Evolutionary conservation across 2,113 vertebrate genomes (phyloP).

Genomic region (Ceuthmochares aereus): DNA sequence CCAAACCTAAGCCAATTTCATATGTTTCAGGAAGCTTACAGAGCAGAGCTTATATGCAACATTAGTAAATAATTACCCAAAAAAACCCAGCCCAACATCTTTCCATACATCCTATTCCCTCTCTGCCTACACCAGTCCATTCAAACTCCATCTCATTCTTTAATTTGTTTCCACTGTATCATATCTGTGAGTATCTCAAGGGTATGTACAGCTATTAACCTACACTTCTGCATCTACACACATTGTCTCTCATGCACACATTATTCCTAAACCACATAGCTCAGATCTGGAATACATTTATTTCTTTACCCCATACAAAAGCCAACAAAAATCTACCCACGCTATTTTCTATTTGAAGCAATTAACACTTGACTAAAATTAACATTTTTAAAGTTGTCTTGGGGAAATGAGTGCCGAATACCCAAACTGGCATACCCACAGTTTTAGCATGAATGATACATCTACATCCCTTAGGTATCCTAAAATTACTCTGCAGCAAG

Average conservation of each 20-base stretch:
- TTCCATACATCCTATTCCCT: neutral
- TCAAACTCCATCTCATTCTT: neutral
- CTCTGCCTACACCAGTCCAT: neutral
- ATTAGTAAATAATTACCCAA: neutral
- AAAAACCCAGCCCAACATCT: neutral
- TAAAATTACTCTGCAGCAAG: neutral
- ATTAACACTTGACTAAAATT: slow-evolving; percentile 26
- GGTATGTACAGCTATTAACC: neutral
- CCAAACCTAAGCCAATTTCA: neutral
- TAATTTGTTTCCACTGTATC: neutral
- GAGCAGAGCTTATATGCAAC: neutral
- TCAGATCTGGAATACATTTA: neutral
- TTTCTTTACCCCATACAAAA: neutral
- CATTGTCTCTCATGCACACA: neutral
- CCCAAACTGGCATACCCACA: neutral
- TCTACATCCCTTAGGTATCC: neutral
- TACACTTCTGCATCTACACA: neutral
- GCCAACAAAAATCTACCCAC: neutral
- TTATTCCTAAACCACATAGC: neutral
- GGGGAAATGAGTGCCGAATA: neutral
- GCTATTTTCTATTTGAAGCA: neutral
- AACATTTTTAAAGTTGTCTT: neutral
- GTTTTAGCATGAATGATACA: neutral
- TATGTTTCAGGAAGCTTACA: neutral
- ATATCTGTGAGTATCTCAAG: neutral